Percentiles rank a stretch among this genome's conserved stretches.
These are phyloP conservation scores for Ectobius pallidus DNA, from an alignment of 2,888 invertebrate genomes.

Conservation along the genomic window DNA sequence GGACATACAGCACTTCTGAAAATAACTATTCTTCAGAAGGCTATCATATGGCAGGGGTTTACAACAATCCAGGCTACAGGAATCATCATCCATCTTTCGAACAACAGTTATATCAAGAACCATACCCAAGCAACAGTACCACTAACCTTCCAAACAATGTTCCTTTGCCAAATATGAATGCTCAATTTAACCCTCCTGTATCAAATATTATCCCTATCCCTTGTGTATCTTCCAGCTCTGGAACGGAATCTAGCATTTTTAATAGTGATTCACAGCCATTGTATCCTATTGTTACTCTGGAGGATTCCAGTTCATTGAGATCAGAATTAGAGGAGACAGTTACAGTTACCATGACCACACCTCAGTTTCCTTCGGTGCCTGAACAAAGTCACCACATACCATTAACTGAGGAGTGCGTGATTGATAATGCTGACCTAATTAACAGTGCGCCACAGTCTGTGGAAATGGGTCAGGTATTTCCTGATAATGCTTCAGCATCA, in stretches of 20 bases:
- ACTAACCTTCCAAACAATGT: neutral
- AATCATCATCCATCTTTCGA: neutral
- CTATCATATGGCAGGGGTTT: neutral
- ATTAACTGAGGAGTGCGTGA: too few species aligned
- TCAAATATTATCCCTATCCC: neutral
- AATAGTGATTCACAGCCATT: neutral
- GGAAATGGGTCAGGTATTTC: too few species aligned
- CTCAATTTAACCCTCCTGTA: neutral
- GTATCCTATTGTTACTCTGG: neutral
- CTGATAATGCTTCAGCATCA: neutral
- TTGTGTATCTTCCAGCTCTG: neutral
- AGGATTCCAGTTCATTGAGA: neutral
- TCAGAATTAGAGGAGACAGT: neutral
- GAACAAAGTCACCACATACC: too few species aligned
- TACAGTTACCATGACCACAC: too few species aligned
- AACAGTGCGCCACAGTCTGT: neutral
- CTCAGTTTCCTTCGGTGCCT: too few species aligned
- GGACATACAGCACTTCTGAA: neutral
- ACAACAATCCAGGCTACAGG: neutral
- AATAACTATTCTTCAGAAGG: neutral
- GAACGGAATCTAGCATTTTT: neutral
- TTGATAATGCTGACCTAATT: too few species aligned
- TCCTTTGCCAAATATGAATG: neutral
- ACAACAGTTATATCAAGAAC: neutral
- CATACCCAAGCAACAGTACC: neutral